Evolutionary conservation across 2,113 vertebrate species (phyloP).

Genomic region (Trochalopteron elliotii): DNA sequence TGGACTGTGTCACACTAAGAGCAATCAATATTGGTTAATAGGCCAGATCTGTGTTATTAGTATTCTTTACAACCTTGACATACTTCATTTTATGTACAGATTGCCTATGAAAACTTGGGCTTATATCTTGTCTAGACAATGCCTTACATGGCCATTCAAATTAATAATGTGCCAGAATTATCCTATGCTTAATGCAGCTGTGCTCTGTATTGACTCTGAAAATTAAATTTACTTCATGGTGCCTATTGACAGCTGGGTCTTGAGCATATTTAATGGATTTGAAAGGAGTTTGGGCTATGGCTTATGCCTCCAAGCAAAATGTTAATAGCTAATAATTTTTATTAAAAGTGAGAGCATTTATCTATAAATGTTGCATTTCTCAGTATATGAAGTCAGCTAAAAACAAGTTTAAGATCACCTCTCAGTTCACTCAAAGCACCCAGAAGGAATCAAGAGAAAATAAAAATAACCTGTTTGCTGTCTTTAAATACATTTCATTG

Average conservation of each 20-base stretch:
- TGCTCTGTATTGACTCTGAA: constrained; percentile 82
- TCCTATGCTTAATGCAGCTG: constrained; percentile 81
- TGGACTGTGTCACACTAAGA: constrained; percentile 54
- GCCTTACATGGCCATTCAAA: constrained; percentile 78
- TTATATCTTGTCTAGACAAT: constrained; percentile 81
- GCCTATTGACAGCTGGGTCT: constrained; percentile 82
- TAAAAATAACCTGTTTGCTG: neutral
- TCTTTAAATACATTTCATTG: constrained; percentile 8
- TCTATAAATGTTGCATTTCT: constrained; percentile 26
- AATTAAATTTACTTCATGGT: constrained; percentile 81
- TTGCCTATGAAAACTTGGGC: constrained; percentile 73
- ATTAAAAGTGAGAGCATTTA: constrained; percentile 72
- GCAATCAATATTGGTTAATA: constrained; percentile 78
- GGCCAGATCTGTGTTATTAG: constrained; percentile 72
- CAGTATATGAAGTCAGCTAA: constrained; percentile 13
- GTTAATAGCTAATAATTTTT: constrained; percentile 77
- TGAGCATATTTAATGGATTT: constrained; percentile 79
- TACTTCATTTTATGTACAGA: constrained; percentile 76
- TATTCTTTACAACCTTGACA: constrained; percentile 74
- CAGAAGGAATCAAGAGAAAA: constrained; percentile 5
- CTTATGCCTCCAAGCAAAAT: constrained; percentile 78
- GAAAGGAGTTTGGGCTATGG: constrained; percentile 67
- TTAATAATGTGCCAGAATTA: constrained; percentile 82
- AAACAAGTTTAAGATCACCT: neutral
- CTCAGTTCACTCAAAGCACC: neutral